Evolutionary conservation across 2,113 vertebrate genomes (phyloP), one percentile per base, ranked within the genome.

Genomic region (Labeo rohita): DNA sequence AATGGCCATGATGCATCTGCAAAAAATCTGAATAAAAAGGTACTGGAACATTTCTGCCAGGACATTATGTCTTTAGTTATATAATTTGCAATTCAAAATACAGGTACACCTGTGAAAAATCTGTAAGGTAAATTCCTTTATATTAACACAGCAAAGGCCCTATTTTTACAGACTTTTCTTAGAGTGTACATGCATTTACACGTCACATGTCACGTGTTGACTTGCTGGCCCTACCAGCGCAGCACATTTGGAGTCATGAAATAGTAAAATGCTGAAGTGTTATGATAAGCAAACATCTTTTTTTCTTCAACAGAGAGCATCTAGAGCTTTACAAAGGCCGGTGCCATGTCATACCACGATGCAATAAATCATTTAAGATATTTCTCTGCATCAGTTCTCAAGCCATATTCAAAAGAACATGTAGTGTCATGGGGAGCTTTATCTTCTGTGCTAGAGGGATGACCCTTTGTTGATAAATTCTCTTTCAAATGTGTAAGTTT

Each of bases 341-440:
- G 59, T 45, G 47, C 11, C 39, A 36, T 73, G 63, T 15, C 34
- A 34, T 65, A 83, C 36, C 73, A 88, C 21, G 68, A 36, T 59
- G 50, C 61, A 81, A 84, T 80, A 89, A 86, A 86, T 84, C n/a
- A 84, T 84, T 89, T 80, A 86, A 84, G 45, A 63, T 78, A 65
- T 77, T 80, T 68, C 81, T 68, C 63, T 70, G 66, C 79, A 86
- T 63, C 45, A 56, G 76, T 66, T 86, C 45, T 75, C 39, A 39
- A 74, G 21, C 78, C n/a, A 49, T 66, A 23, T 72, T 81, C 65
- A 83, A 79, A 56, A 73, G 49, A 49, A 85, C 74, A 61, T 50
- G 9, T 23, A 61, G 13, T 43, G 52, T 50, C 66, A 63, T 50
- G 28, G 18, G 28, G 75, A 74, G 36, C 21, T 36, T 79, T 84